Conservation (phyloP, 1,140 invertebrate species). For the Bactericera cockerelli region DNA sequence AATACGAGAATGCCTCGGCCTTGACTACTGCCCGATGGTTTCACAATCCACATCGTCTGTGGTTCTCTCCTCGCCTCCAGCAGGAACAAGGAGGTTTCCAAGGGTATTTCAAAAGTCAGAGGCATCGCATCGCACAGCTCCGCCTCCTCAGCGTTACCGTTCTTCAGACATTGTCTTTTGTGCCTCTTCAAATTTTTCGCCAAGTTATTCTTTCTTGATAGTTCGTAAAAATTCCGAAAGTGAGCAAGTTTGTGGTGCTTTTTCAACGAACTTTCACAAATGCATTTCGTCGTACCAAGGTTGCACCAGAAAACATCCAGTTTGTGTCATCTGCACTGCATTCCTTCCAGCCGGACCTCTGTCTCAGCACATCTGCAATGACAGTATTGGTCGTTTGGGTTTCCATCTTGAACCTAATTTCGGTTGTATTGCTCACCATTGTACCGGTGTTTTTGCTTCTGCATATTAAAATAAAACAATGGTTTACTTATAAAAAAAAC, state of each 20-base stretch:
- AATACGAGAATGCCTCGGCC: conserved; percentile 42
- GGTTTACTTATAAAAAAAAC: too few species aligned
- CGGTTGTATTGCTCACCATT: too few species aligned
- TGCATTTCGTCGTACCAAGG: conserved; percentile 24
- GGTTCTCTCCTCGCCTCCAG: conserved; percentile 37
- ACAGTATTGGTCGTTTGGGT: conserved; percentile 9
- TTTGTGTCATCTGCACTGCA: background rate
- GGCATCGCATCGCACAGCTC: conserved; percentile 31
- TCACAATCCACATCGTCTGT: conserved; percentile 43
- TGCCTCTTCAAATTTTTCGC: conserved; percentile 41
- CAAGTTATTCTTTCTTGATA: conserved; percentile 43
- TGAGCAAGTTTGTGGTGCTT: conserved; percentile 32
- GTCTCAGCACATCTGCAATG: conserved; percentile 19
- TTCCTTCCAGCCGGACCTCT: conserved; percentile 20
- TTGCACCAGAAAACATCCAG: conserved; percentile 35
- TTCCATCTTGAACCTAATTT: background rate
- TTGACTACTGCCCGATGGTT: conserved; percentile 36
- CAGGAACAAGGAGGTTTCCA: conserved; percentile 36
- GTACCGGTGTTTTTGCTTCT: too few species aligned
- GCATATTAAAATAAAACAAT: too few species aligned
- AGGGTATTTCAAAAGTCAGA: conserved; percentile 31
- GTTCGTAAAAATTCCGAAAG: conserved; percentile 42
- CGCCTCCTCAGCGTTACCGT: conserved; percentile 26
- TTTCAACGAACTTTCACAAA: conserved; percentile 23
- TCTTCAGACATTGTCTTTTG: conserved; percentile 24